These are phyloP conservation scores for Frieseomelitta varia DNA, from an alignment of 1,140 invertebrate species.

Conservation along the genomic window DNA sequence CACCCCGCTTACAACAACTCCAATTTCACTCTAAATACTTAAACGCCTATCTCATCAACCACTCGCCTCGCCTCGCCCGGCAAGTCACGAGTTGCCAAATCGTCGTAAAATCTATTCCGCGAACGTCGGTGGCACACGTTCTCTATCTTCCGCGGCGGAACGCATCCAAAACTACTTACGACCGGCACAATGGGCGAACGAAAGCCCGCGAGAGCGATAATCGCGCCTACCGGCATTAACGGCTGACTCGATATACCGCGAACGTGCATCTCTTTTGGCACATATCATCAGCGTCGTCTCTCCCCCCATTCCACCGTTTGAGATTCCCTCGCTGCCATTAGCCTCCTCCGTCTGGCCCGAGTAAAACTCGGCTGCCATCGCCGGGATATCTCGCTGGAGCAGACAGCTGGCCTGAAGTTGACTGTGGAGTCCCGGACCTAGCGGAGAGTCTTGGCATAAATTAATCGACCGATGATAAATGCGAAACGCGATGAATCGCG, in stretches of 20 bases:
- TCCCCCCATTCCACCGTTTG: not conserved
- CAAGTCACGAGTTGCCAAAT: not conserved
- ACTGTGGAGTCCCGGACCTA: slow-evolving; percentile 33
- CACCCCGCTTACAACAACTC: not conserved
- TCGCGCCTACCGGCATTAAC: slow-evolving; percentile 21
- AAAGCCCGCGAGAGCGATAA: slow-evolving; percentile 19
- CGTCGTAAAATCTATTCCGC: not conserved
- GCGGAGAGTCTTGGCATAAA: slow-evolving; percentile 66
- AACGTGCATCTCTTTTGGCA: slow-evolving; percentile 33
- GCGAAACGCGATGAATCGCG: slow-evolving; percentile 56
- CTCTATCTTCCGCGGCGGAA: not conserved
- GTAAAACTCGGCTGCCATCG: slow-evolving; percentile 38
- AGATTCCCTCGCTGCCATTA: slow-evolving; percentile 56
- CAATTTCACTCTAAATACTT: not conserved
- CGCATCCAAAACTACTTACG: slow-evolving; percentile 44
- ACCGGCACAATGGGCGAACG: slow-evolving; percentile 26
- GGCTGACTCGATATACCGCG: slow-evolving; percentile 21
- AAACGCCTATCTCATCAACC: not conserved
- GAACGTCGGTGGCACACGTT: not conserved
- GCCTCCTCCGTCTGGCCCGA: slow-evolving; percentile 24
- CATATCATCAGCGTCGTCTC: slow-evolving; percentile 43
- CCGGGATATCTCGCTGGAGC: slow-evolving; percentile 41
- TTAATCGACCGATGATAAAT: slow-evolving; percentile 76
- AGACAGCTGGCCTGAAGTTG: slow-evolving; percentile 13
- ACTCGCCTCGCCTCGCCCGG: too few relatives aligned